Evolutionary conservation across 2,797 vertebrate genomes (phyloP), one percentile per base, ranked within the genome.

Genomic region (Typhlichthys eigenmanni): DNA sequence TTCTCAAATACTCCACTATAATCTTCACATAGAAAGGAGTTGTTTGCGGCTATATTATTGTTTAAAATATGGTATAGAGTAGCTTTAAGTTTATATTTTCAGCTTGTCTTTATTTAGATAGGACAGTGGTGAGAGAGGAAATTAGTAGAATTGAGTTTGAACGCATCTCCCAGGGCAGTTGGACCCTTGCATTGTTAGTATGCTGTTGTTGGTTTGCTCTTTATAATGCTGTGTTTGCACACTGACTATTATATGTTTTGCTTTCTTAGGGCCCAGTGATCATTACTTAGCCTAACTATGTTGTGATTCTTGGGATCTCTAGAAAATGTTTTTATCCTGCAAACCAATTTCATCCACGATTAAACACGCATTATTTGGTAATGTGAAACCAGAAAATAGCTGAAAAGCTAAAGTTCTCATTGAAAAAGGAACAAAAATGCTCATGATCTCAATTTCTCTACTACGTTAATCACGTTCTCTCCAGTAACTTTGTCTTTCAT

Each of bases 341-440:
- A 60, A 54, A 17, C 19, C 29, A 60, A 60, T 67, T 60, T 60
- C 50, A 60, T 54, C 57, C 57, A 49, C 54, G 14, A 56, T 48
- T 64, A 48, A 49, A 46, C 53, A 64, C 16, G 12, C 52, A 38
- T n/a, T 47, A n/a, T 55, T 63, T 52, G 16, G 4, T 47, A 32
- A 63, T 63, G 19, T 55, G 43, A 55, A 47, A n/a, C 2, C 19
- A n/a, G 16, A 13, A 54, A 47, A 32, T 32, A 59, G 9, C 19
- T 8, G n/a, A 51, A 17, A 47, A 60, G 17, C n/a, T n/a, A 14
- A 59, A 59, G 45, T 49, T 29, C 24, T 29, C 48, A 11, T 50
- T 61, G 29, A 49, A 32, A 34, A 8, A 29, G 47, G 3, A 57
- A 4, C 7, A 13, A n/a, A 43, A 17, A 57, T 24, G 10, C 17